phyloP scores from a whole-genome alignment of 2,888 invertebrate species.

The Danaus chrysippus region DNA sequence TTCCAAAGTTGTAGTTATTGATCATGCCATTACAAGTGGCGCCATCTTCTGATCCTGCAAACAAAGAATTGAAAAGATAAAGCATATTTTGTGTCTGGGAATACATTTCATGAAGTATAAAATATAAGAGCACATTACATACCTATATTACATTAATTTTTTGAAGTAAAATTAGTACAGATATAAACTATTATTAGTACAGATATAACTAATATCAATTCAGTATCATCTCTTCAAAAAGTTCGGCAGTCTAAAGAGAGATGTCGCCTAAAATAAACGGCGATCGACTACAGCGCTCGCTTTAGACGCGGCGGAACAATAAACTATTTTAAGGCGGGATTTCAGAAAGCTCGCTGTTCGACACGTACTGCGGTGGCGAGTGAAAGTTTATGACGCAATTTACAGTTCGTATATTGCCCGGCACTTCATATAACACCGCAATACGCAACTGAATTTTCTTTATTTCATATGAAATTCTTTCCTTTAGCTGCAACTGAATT shows the following conservation, averaged over 20 bases:
- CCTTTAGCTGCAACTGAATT: slow-evolving; percentile 3
- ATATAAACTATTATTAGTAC: too few relatives aligned
- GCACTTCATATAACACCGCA: slow-evolving; percentile 67
- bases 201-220: not conserved
- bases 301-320: slow-evolving; percentile 34
- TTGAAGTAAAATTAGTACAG: not conserved
- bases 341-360: slow-evolving; percentile 37
- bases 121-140: not conserved
- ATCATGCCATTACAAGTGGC: not conserved
- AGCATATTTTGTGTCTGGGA: not conserved
- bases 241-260: slow-evolving; percentile 51
- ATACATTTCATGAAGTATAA: not conserved
- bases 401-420: slow-evolving; percentile 69
- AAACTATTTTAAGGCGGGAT: slow-evolving; percentile 43
- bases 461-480: slow-evolving; percentile 36
- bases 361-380: slow-evolving; percentile 39
- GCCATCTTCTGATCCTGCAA: slow-evolving; percentile 12
- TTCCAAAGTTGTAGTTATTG: not conserved
- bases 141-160: not conserved
- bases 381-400: slow-evolving; percentile 73
- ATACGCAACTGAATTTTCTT: slow-evolving; percentile 55
- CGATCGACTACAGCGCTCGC: slow-evolving; percentile 36
- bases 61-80: not conserved
- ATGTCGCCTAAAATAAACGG: slow-evolving; percentile 50
- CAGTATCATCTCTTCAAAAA: slow-evolving; percentile 34